phyloP scores from a whole-genome alignment of 2,888 invertebrate genomes.

The Megaustenia siamemsis region DNA sequence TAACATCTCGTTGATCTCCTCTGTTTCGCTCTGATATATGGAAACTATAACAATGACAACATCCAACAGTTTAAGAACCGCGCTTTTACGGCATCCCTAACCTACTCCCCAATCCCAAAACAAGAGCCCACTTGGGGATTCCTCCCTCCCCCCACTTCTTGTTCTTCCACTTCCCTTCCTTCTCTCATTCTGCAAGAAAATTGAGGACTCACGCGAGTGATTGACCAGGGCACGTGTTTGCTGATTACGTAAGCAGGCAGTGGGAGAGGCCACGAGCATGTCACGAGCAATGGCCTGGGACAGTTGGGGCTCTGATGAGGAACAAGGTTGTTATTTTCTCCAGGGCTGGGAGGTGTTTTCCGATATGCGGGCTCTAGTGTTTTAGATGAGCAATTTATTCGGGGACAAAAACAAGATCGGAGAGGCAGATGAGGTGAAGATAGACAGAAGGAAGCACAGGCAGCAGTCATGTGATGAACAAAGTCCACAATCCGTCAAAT shows the following conservation, averaged over 20 bases:
- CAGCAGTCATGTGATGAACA: neutral
- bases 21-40: too few relatives aligned
- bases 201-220: neutral
- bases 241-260: constrained; percentile 49
- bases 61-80: too few relatives aligned
- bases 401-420: neutral
- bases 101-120: neutral
- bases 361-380: neutral
- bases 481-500: neutral
- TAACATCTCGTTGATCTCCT: too few relatives aligned
- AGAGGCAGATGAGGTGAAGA: neutral
- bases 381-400: neutral
- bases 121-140: neutral
- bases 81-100: neutral
- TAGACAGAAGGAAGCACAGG: neutral
- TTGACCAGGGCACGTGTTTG: neutral
- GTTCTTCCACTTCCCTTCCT: neutral
- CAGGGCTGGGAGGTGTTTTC: neutral
- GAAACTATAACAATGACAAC: too few relatives aligned
- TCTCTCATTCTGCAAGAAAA: constrained; percentile 19
- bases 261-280: constrained; percentile 19
- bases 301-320: neutral
- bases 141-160: neutral
- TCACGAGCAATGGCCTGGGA: constrained; percentile 1
- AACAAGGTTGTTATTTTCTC: neutral